Percentiles rank a stretch among this genome's conserved stretches.
phyloP scores from a whole-genome alignment of 2,113 vertebrate species.

The Myotis lucifugus region DNA sequence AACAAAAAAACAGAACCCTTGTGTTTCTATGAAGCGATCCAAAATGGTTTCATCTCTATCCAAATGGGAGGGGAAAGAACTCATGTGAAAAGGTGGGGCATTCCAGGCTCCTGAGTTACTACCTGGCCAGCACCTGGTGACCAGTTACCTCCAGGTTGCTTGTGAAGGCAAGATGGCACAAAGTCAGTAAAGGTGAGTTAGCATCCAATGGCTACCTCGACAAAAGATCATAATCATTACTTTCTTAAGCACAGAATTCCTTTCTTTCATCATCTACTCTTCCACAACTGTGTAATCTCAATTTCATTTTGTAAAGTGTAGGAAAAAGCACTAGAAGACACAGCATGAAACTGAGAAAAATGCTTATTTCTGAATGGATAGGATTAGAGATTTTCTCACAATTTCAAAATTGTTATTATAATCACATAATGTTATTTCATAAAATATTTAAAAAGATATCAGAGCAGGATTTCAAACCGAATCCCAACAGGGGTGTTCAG shows the following conservation, averaged over 20 bases:
- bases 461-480: neutral
- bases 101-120: neutral
- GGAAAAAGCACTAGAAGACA: neutral
- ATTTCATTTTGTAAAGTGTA: neutral
- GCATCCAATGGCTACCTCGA: neutral
- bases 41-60: neutral
- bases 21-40: neutral
- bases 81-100: neutral
- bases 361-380: neutral
- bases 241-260: neutral
- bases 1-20: neutral
- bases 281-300: neutral
- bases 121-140: neutral
- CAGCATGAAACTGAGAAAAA: neutral
- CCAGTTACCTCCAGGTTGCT: neutral
- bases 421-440: neutral
- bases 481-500: neutral
- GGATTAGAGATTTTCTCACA: neutral
- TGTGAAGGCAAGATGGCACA: neutral
- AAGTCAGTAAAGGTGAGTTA: neutral
- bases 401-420: slow-evolving; percentile 12
- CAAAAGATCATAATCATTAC: too few relatives aligned
- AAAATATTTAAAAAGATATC: neutral
- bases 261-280: neutral
- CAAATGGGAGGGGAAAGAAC: neutral